Evolutionary conservation across 2,888 invertebrate genomes (phyloP), one percentile per base, ranked within the genome.

Genomic region (Galerucella nymphaeae): DNA sequence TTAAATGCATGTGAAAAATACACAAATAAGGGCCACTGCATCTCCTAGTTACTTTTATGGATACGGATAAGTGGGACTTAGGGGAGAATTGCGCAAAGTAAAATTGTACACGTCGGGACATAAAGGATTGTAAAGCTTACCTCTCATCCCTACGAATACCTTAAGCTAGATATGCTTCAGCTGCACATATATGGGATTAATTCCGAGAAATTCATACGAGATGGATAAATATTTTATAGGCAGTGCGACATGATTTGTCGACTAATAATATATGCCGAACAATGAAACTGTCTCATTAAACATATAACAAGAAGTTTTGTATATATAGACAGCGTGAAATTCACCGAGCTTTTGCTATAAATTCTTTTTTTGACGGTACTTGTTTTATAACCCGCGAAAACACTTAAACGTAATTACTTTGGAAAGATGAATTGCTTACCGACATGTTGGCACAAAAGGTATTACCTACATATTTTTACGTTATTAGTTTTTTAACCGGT

Each of bases 261-360:
- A 42, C 63, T 71, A 73, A 74, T 74, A 71, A 71, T 71, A 59
- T 55, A 65, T 68, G 42, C 65, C 55, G 65, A 74, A 74, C 74
- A 74, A 74, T 74, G 71, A 74, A 74, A 71, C 67, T 71, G 74
- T 74, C 74, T 71, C 74, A 74, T 74, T 74, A 74, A 64, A 71
- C 59, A 62, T 58, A 63, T 67, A 73, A 66, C 23, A 63, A 63
- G 63, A 62, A 68, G 66, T 64, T 70, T 63, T 58, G 18, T 55
- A 20, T 55, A 38, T 42, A 70, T 57, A 30, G 63, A 45, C 70
- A 57, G 63, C 70, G 70, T 64, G 63, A 70, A 70, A 70, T 70
- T 70, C 20, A 57, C 38, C 55, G 42, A 41, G 61, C 42, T 62
- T 62, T 62, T 23, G 63, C 63, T 45, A 63, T 70, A 70, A 70